These are phyloP conservation scores for Neofelis nebulosa DNA, from an alignment of 2,113 vertebrate genomes.

Conservation along the genomic window DNA sequence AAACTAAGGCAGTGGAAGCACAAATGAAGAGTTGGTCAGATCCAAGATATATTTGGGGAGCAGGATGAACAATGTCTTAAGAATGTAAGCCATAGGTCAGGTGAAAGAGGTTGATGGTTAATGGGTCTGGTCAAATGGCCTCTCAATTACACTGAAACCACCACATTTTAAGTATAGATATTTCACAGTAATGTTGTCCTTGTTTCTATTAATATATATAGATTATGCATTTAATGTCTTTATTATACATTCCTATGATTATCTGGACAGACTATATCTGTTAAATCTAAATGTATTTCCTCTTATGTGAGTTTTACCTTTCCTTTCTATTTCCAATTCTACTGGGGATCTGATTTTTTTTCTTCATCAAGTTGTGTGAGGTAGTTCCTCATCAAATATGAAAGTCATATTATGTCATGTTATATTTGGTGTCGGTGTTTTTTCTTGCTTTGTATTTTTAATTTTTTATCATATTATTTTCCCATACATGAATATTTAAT, in stretches of 20 bases:
- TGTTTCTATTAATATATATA: slow-evolving; percentile 33
- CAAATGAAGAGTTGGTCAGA: not conserved
- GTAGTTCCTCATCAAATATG: not conserved
- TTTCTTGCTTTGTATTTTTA: not conserved
- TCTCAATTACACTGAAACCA: not conserved
- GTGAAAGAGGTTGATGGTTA: not conserved
- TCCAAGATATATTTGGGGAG: not conserved
- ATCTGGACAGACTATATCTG: not conserved
- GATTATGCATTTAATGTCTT: not conserved
- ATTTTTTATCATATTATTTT: not conserved
- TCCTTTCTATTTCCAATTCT: not conserved
- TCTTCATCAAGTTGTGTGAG: not conserved
- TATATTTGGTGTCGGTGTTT: not conserved
- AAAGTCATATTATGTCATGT: not conserved
- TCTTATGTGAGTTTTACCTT: not conserved
- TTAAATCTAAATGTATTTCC: not conserved
- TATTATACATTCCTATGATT: not conserved
- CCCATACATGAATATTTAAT: not conserved
- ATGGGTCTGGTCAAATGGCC: not conserved
- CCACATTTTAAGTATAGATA: slow-evolving; percentile 16
- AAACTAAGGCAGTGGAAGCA: not conserved
- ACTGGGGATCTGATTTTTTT: not conserved
- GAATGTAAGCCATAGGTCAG: not conserved
- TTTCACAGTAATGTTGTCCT: not conserved
- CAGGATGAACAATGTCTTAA: not conserved